These are phyloP conservation scores for Tichodroma muraria DNA, from an alignment of 2,113 vertebrate genomes.

Conservation along the genomic window DNA sequence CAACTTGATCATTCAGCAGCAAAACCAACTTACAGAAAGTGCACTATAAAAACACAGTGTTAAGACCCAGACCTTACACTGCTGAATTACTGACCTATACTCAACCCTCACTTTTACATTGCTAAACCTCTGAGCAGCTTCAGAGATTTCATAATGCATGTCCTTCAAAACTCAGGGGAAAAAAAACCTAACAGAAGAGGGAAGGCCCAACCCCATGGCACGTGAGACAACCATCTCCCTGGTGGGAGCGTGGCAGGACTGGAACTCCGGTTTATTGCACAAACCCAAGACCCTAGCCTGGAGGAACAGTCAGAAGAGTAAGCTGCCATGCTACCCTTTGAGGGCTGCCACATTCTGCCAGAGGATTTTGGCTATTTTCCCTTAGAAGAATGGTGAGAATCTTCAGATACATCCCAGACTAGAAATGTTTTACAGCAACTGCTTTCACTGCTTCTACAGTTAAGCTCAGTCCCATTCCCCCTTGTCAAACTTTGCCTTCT, in stretches of 20 bases:
- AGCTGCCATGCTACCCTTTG: neutral
- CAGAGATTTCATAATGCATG: neutral
- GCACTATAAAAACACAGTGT: neutral
- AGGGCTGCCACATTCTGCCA: neutral
- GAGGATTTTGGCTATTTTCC: neutral
- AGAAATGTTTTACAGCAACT: neutral
- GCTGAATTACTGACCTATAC: neutral
- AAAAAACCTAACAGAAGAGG: neutral
- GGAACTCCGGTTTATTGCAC: neutral
- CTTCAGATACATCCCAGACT: neutral
- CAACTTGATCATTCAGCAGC: neutral
- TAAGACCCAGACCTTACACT: neutral
- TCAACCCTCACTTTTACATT: neutral
- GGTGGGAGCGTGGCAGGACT: neutral
- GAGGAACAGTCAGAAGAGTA: neutral
- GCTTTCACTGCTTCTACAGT: neutral
- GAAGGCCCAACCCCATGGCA: accelerated
- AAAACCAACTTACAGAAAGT: neutral
- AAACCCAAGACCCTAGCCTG: neutral
- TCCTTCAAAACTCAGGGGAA: neutral
- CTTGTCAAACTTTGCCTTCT: neutral
- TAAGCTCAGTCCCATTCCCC: neutral
- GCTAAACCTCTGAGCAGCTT: neutral
- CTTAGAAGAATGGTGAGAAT: neutral
- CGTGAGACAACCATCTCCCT: neutral